Evolutionary conservation across 1,140 invertebrate species (phyloP), one percentile per base, ranked within the genome.

Genomic region (Sycophila sp.): DNA sequence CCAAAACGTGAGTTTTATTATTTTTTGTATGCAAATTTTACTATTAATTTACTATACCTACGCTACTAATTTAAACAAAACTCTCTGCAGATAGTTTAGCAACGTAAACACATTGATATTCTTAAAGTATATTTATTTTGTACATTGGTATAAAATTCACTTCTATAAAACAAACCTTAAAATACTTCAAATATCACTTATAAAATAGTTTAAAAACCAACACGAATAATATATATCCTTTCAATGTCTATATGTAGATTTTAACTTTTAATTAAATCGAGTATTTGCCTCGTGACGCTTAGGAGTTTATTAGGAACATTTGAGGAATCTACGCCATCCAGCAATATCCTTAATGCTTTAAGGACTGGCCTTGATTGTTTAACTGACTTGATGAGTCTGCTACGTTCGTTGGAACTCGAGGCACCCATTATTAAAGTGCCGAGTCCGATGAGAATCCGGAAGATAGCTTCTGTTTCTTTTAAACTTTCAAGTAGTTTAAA

Each of bases 371-470:
- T 64, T 7, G 30, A 51, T 26, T 64, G 17, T 51, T 51, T 64
- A 13, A 38, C 26, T 4, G 47, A 19, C 4, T 36, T 64, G 7
- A 64, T 17, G 17, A 64, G 51, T 26, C 11, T 30, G 1, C 24
- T 30, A 7, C 32, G 45, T 15, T 64, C 62, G n/a, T 22, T n/a
- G 6, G 40, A 45, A 26, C 45, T 32, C 3, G 62, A 51, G 8
- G 62, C 47, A 36, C 22, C 47, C 7, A 65, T 4, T 13, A 93
- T 80, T 22, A 94, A 80, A 1, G 92, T 93, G 67, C 93, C 93
- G 59, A 94, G 77, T 34, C 89, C 90, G 47, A 93, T 90, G 22
- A 93, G 88, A 45, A 86, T 24, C 7, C 66, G 30, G 34, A 69
- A 69, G 10, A 51, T 7, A 19, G 66, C 66, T n/a, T 69, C 66